Evolutionary conservation across 2,113 vertebrate genomes (phyloP).

Genomic region (Hoplias malabaricus): DNA sequence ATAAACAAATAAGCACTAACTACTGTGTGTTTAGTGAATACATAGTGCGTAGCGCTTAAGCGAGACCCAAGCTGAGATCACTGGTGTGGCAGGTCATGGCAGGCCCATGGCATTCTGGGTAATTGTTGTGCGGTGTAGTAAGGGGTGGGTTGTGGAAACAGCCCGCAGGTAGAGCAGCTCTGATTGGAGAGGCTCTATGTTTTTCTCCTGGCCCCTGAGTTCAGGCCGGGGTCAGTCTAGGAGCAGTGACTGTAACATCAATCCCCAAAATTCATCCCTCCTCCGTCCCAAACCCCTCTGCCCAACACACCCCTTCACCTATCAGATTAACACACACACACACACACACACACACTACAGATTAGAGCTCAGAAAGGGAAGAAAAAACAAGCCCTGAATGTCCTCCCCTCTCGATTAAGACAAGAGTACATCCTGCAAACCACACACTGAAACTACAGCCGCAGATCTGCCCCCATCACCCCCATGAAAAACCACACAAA

Average conservation of each 20-base stretch:
- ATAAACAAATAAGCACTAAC: too few relatives aligned
- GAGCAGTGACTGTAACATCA: constrained; percentile 49
- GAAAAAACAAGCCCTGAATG: constrained; percentile 32
- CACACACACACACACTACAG: constrained; percentile 53
- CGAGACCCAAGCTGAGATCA: background rate
- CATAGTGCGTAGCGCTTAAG: background rate
- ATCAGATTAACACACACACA: constrained; percentile 64
- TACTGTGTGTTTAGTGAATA: background rate
- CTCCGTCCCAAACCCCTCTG: constrained; percentile 40
- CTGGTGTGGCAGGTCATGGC: constrained; percentile 60
- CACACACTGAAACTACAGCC: constrained; percentile 57
- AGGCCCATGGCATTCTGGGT: constrained; percentile 56
- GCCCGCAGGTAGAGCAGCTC: constrained; percentile 57
- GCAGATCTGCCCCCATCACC: constrained; percentile 61
- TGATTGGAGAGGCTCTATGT: constrained; percentile 70
- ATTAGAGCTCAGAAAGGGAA: constrained; percentile 43
- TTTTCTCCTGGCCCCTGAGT: constrained; percentile 67
- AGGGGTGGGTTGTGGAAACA: constrained; percentile 61
- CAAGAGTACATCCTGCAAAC: constrained; percentile 68
- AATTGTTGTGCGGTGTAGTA: constrained; percentile 70
- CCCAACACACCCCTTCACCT: constrained; percentile 59
- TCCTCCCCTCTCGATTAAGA: constrained; percentile 57
- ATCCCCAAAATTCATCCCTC: background rate
- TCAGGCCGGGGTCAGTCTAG: constrained; percentile 67
- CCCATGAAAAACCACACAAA: constrained; percentile 49